Base-by-base conservation (phyloP, 1,140 invertebrate genomes). In the Euglossa dilemma region DNA sequence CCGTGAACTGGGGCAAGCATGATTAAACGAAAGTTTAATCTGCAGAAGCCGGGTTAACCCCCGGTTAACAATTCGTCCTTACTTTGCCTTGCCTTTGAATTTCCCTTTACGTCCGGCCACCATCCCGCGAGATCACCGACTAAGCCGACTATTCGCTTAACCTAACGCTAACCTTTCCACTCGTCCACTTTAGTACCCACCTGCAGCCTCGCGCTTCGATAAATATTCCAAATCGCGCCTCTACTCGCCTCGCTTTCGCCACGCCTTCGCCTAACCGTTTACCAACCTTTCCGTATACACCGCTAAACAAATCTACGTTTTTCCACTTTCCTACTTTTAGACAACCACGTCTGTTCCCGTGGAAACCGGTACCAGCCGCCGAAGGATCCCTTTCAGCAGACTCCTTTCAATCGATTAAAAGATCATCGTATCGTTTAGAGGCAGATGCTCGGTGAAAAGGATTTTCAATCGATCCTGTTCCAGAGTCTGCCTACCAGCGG, bases 1-100 rank as follows among this genome's bases (percentile, higher is more conserved):
- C 47, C 0, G 8, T n/a, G 47, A 87, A 79, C 77, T 85, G 47
- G 86, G 73, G 23, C 86, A 78, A 28, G 4, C 63, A 85, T 70
- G 77, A 85, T 78, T 87, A 87, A 87, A 87, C 78, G 57, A 88
- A 85, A 85, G 6, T 57, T 81, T 64, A 47, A 20, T 25, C 67
- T 9, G 36, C 52, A 54, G 25, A 54, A 56, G 52, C 57, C 45
- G 20, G 45, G 36, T 57, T 63, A 63, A 63, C 16, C 20, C 61
- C 45, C 43, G 54, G 23, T 25, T 50, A 36, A 71, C 25, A 7
- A 67, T 36, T 56, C 20, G 16, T 5, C 47, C 25, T 64, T 66
- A 54, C 14, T 6, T 8, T n/a, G 57, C 16, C 73, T 54, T n/a
- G 16, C 28, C 23, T 73, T 47, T 54, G 36, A 71, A 80, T 85